Percentiles rank a stretch among this genome's conserved stretches.
Evolutionary conservation across 2,113 vertebrate genomes (phyloP).

Genomic region (Oophaga pumilio): DNA sequence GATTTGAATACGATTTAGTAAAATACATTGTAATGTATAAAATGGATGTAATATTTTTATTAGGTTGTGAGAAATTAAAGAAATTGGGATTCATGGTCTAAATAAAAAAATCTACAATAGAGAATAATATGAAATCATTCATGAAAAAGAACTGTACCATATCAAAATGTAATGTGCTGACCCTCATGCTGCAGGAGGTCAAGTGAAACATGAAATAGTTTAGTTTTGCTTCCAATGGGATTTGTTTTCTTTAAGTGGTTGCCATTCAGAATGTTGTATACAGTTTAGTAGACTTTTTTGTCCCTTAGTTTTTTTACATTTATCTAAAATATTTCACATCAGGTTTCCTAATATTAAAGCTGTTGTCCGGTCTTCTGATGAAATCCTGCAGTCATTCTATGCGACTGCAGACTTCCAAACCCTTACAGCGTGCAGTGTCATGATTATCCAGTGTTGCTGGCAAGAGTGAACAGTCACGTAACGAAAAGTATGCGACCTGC

Average conservation of each 20-base stretch:
- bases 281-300: not conserved
- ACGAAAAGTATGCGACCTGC: no score
- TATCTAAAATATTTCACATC: not conserved
- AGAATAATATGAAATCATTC: not conserved
- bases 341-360: not conserved
- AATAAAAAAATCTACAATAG: not conserved
- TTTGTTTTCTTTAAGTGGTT: not conserved
- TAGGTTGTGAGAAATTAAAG: not conserved
- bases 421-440: no score
- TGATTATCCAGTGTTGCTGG: no score
- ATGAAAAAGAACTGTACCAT: not conserved
- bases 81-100: not conserved
- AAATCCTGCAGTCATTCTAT: no score
- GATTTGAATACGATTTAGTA: not conserved
- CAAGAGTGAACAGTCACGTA: no score
- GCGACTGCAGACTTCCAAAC: no score
- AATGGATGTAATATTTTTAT: not conserved
- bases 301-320: not conserved
- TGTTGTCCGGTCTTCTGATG: no score
- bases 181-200: not conserved
- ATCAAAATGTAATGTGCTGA: not conserved
- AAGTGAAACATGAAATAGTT: not conserved
- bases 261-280: not conserved
- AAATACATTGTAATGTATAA: not conserved
- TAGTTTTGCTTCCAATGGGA: not conserved